A percentile compares a stretch with the other conserved stretches of the same genome.
Conservation (phyloP, 1,140 invertebrate genomes). For the Eumeta japonica region DNA sequence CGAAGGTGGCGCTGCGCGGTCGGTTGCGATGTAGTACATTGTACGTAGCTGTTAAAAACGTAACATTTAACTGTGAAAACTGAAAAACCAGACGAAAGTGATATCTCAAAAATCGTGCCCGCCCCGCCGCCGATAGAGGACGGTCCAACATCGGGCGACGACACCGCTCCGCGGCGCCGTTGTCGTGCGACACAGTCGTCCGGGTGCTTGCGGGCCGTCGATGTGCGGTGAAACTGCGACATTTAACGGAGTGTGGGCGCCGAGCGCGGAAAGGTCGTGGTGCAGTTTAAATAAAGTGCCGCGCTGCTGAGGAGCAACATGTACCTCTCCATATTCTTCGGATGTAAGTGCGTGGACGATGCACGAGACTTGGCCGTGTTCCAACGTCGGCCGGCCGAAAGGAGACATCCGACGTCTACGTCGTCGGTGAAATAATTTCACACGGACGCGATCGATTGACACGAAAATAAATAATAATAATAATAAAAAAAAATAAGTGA, state of each 20-base stretch:
- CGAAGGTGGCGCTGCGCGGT: slow-evolving; percentile 30
- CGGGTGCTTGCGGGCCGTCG: neutral
- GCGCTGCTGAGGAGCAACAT: neutral
- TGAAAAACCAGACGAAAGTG: slow-evolving; percentile 35
- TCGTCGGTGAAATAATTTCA: no score
- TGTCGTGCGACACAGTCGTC: neutral
- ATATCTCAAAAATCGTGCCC: neutral
- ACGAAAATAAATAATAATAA: no score
- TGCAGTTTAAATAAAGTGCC: no score
- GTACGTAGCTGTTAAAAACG: slow-evolving; percentile 46
- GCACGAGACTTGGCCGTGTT: slow-evolving; percentile 21
- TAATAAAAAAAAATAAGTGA: no score
- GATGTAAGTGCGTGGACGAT: slow-evolving; percentile 10
- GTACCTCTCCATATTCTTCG: slow-evolving; percentile 9
- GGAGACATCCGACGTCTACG: no score
- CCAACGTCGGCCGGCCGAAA: slow-evolving; percentile 5
- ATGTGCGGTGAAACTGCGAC: neutral
- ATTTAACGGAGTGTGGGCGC: neutral
- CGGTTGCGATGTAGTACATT: slow-evolving; percentile 31
- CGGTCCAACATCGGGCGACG: no score
- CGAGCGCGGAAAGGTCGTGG: no score
- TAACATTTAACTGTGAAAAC: slow-evolving; percentile 41
- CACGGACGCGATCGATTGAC: no score
- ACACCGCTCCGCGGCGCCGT: no score
- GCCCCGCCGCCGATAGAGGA: no score